Evolutionary conservation across 64 coral and sea anemone species (phyloP), one percentile per base, ranked within the genome.

Genomic region (Pachyseris speciosa): DNA sequence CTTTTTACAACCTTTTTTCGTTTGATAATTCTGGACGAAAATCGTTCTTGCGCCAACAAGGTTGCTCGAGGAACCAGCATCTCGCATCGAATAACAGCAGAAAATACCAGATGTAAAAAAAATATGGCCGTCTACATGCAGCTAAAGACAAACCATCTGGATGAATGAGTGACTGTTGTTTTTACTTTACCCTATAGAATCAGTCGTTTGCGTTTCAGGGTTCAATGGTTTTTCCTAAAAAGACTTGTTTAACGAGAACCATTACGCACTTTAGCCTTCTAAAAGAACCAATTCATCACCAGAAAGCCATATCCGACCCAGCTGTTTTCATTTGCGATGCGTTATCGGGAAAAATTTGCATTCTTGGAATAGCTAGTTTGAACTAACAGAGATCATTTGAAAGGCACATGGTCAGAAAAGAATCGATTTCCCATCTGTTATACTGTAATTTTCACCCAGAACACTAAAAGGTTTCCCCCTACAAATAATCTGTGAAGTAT

Each of bases 371-470:
- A 38, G 50, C 36, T 80, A 20, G 52, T 53, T 57, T 32, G 30
- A 13, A 25, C 50, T 33, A 31, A 59, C 75, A 9, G 22, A 38
- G 51, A 25, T 80, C 77, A 40, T 27, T 45, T 80, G 34, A 24
- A 29, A 49, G 20, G 17, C 51, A 60, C 50, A 61, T 40, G 36
- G 51, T 39, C 7, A 11, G 9, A 80, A 13, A n/a, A 40, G n/a
- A 60, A 80, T 80, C 77, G 77, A 80, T 80, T 80, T 80, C 53
- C 28, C 77, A 80, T 80, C 50, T 80, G 77, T 61, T 79, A 79
- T 30, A 13, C 5, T 30, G 15, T 58, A 13, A 33, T 79, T 38
- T 60, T 37, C 4, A 19, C 22, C 7, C 2, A 60, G 15, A n/a
- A 9, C 17, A 58, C 53, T 60, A 80, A 60, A 60, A 3, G 77